phyloP scores from a whole-genome alignment of 2,113 vertebrate genomes.

The Prochilodus magdalenae region DNA sequence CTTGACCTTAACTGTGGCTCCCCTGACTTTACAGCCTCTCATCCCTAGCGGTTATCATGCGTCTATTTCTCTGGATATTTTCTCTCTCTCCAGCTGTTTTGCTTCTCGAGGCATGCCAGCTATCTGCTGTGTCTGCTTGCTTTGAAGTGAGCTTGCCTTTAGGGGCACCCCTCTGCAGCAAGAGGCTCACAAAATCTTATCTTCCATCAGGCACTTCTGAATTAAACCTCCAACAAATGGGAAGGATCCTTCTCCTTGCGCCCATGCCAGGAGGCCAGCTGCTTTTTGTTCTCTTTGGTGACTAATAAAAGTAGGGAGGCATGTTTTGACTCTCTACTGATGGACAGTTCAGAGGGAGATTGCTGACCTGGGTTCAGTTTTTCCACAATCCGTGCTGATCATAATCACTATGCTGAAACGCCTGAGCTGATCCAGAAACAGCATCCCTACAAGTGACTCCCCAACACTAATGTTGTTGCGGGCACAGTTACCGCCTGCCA shows the following conservation, averaged over 20 bases:
- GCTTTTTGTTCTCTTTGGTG: constrained; percentile 26
- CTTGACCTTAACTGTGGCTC: not conserved
- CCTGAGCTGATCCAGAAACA: constrained; percentile 1
- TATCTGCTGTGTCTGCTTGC: constrained; percentile 64
- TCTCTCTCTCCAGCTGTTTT: constrained; percentile 10
- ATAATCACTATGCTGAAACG: not conserved
- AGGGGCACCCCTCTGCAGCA: constrained; percentile 49
- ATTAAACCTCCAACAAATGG: constrained; percentile 74
- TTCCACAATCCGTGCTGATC: not conserved
- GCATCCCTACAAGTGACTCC: not conserved
- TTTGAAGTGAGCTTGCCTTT: constrained; percentile 67
- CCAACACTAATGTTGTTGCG: not conserved
- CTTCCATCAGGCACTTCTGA: constrained; percentile 62
- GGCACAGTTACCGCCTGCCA: not conserved
- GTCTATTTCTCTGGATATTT: constrained; percentile 25
- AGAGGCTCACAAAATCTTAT: constrained; percentile 53
- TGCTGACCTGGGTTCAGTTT: not conserved
- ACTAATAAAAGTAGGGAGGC: constrained; percentile 46
- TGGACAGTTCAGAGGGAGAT: not conserved
- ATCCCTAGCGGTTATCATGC: constrained; percentile 19
- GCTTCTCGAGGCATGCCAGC: constrained; percentile 25
- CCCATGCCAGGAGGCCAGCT: constrained; percentile 27
- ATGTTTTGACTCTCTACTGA: constrained; percentile 44
- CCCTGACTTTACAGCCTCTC: not conserved
- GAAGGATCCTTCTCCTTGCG: constrained; percentile 53